Conservation (phyloP, 2,113 vertebrate species). For the Coracopsis vasa region DNA sequence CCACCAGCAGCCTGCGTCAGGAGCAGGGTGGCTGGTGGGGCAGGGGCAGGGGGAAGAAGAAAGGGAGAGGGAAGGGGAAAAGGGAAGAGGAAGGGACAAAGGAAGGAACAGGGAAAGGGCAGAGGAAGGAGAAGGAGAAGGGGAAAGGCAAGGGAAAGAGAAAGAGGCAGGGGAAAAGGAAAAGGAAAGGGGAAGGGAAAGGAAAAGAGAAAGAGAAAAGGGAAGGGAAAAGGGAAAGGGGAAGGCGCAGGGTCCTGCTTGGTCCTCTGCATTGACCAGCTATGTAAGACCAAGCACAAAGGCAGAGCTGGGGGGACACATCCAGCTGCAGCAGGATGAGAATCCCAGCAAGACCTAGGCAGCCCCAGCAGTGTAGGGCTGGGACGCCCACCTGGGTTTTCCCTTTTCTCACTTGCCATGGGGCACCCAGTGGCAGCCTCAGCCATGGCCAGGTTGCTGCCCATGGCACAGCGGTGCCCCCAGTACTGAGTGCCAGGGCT, state of each 20-base stretch:
- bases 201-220: too few relatives aligned
- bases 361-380: fast-evolving
- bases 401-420: fast-evolving
- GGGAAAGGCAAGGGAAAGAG: background rate
- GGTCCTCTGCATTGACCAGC: background rate
- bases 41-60: background rate
- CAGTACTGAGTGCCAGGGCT: fast-evolving
- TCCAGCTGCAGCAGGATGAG: background rate
- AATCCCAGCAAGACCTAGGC: background rate
- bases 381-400: background rate
- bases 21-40: background rate
- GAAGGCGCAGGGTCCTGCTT: background rate
- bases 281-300: background rate
- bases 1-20: background rate
- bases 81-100: background rate
- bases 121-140: background rate
- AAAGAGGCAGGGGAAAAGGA: background rate
- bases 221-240: background rate
- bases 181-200: background rate
- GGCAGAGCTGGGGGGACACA: background rate
- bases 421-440: too few relatives aligned
- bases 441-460: background rate
- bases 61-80: background rate
- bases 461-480: fast-evolving
- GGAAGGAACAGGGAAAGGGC: background rate